Base-by-base conservation (phyloP, 2,888 invertebrate genomes). In the Cantharis nigra region DNA sequence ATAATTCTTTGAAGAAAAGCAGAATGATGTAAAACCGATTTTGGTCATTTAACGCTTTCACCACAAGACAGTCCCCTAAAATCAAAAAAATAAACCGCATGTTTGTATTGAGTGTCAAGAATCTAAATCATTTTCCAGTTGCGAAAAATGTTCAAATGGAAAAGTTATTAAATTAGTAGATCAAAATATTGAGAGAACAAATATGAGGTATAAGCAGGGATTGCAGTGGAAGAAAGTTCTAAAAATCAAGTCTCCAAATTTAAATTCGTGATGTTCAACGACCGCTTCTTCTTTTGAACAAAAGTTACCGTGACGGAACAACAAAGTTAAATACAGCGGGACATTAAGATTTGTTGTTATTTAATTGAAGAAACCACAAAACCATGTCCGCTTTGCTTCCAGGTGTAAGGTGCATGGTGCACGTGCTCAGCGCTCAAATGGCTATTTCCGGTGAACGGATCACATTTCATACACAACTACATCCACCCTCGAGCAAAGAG, bases 371-470 rank as follows among this genome's bases (percentile, higher is more conserved):
- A 78, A 76, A 78, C 74, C 80, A 75, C 78, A 78, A 77, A 78
- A 75, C 75, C 77, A 76, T 77, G 77, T 74, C 78, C 75, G 78
- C 75, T 73, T 78, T 77, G 78, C 74, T 78, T 16, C 72, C 76
- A 76, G 78, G 76, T 75, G 78, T 71, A 78, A 77, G 78, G 78
- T 78, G 78, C 71, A 26, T 74, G 72, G 16, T 77, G 79, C 80
- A 81, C 81, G 81, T 81, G 81, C 81, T 81, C 71, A 69, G 74
- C 72, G 33, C 74, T 80, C 78, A 79, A 79, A 79, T 75, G 80
- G 75, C 74, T 78, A 77, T 80, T 81, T 81, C 81, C 81, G 81
- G 81, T 71, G 78, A 28, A 67, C 26, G 71, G 74, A 72, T 78
- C 78, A 18, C 71, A 33, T 78, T 78, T 78, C 78, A 63, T 75